These are phyloP conservation scores for Falco columbarius DNA, from an alignment of 2,797 vertebrate genomes.

Conservation along the genomic window DNA sequence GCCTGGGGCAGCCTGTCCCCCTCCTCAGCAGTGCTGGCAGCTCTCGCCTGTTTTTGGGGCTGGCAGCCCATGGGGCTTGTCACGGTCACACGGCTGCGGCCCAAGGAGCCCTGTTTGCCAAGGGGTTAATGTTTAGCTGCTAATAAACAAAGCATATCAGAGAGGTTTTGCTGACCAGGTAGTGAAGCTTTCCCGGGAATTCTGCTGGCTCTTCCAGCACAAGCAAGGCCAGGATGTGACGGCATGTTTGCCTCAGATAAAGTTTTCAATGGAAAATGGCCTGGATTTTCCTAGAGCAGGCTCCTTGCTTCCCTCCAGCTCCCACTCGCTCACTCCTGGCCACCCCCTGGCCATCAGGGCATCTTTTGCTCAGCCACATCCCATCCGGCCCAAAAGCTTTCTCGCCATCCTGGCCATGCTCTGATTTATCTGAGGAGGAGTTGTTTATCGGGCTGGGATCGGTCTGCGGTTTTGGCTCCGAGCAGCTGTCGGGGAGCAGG, in stretches of 20 bases:
- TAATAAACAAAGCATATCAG: not conserved
- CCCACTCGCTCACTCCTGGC: not conserved
- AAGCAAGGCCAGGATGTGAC: not conserved
- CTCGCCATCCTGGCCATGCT: not conserved
- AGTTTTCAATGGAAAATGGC: not conserved
- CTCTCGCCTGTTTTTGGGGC: accelerated
- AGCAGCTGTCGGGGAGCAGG: not conserved
- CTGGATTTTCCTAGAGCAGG: not conserved
- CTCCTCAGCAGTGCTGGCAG: not conserved
- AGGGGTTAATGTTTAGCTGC: constrained; percentile 67
- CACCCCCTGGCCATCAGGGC: not conserved
- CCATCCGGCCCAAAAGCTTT: not conserved
- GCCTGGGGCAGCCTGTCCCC: not conserved
- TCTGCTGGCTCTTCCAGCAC: not conserved
- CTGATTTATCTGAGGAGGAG: not conserved
- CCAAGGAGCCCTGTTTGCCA: constrained; percentile 20
- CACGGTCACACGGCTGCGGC: not conserved
- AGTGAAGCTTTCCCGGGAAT: not conserved
- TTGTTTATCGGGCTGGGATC: not conserved
- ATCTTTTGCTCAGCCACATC: not conserved
- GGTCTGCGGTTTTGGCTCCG: not conserved
- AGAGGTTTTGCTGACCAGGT: not conserved
- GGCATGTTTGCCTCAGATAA: not conserved
- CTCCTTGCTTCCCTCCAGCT: not conserved
- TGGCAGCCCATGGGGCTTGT: not conserved